Conservation (phyloP, 1,140 invertebrate genomes). For the Oryzaephilus surinamensis region DNA sequence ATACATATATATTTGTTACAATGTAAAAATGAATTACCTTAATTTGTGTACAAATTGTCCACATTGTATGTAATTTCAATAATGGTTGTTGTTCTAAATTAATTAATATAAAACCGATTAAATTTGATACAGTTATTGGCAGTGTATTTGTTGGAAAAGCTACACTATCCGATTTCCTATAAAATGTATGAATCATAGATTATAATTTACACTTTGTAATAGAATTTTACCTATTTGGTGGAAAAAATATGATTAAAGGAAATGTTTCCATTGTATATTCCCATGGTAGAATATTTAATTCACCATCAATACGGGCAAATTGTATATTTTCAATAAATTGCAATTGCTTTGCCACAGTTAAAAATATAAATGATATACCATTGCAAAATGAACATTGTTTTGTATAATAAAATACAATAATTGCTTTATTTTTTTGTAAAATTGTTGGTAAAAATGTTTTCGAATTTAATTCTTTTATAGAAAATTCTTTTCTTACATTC, state of each 20-base stretch:
- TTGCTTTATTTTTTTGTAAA: conserved; percentile 30
- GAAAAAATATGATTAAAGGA: conserved; percentile 66
- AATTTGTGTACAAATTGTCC: conserved; percentile 30
- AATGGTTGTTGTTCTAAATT: conserved; percentile 45
- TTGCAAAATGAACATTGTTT: conserved; percentile 65
- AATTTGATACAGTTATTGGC: conserved; percentile 53
- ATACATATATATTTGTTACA: no score
- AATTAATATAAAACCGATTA: conserved; percentile 61
- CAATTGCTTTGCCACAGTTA: conserved; percentile 54
- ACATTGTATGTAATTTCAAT: conserved; percentile 30
- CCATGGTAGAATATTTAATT: conserved; percentile 72
- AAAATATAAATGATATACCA: conserved; percentile 50
- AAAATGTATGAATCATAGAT: conserved; percentile 6
- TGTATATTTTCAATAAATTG: conserved; percentile 41
- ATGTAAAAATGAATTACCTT: no score
- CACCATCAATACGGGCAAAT: conserved; percentile 65
- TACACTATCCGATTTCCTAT: conserved; percentile 62
- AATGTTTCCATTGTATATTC: conserved; percentile 62
- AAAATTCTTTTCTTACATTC: no score
- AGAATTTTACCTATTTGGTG: conserved; percentile 45
- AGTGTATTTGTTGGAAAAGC: conserved; percentile 51
- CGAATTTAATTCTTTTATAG: conserved; percentile 47
- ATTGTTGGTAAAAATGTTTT: conserved; percentile 40
- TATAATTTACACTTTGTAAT: not conserved
- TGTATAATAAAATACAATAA: conserved; percentile 58